Percentiles rank a stretch among this genome's conserved stretches.
phyloP scores from a whole-genome alignment of 2,113 vertebrate species.

The Petaurus breviceps region DNA sequence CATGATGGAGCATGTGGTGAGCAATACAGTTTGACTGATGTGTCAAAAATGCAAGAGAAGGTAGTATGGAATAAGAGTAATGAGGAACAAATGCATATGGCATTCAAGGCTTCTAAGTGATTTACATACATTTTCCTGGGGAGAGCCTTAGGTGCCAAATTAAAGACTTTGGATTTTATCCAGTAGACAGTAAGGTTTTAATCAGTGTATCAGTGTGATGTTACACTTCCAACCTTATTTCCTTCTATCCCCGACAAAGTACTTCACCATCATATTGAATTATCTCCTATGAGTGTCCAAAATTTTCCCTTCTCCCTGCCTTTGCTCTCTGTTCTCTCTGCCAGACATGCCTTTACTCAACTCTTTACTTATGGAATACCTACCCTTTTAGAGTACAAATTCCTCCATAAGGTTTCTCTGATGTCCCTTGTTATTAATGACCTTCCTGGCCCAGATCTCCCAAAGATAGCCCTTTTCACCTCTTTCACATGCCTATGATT shows the following conservation, averaged over 20 bases:
- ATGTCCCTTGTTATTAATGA: neutral
- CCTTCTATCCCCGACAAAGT: neutral
- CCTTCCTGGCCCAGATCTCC: neutral
- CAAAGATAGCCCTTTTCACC: neutral
- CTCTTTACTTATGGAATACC: neutral
- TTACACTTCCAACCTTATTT: neutral
- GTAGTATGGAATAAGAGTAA: too few relatives aligned
- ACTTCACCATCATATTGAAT: neutral
- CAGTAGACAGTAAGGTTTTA: neutral
- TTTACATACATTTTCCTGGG: neutral
- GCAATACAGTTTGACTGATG: neutral
- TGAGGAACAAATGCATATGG: too few relatives aligned
- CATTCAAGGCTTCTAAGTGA: neutral
- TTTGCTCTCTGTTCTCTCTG: neutral
- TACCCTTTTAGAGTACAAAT: neutral
- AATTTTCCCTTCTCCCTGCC: neutral
- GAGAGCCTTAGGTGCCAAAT: neutral
- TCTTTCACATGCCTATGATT: neutral
- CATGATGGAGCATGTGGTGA: neutral
- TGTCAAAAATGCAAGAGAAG: neutral
- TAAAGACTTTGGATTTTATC: neutral
- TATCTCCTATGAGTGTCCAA: neutral
- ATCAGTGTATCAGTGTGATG: neutral
- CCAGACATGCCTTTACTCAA: neutral
- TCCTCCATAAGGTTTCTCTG: neutral